Conservation (phyloP, 2,113 vertebrate species). For the Geococcyx californianus region DNA sequence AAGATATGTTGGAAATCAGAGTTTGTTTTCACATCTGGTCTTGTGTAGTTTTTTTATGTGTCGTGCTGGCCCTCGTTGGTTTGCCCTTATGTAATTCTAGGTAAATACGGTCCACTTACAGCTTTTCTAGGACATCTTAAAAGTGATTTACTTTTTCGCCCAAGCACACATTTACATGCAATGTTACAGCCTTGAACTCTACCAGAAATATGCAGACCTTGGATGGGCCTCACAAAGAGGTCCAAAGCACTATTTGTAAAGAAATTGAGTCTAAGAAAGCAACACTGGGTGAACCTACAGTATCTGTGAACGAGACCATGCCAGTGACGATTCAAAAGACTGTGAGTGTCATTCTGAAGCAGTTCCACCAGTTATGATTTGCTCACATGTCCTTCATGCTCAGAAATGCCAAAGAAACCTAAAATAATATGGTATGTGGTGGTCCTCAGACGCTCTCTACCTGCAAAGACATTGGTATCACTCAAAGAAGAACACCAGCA, state of each 20-base stretch:
- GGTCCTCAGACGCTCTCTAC: accelerated
- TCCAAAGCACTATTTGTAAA: background rate
- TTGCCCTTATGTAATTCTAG: background rate
- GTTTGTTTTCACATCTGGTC: background rate
- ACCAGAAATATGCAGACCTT: background rate
- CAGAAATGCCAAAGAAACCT: background rate
- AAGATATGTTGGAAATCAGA: background rate
- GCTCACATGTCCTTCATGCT: background rate
- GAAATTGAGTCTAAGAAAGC: background rate
- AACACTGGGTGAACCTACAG: background rate
- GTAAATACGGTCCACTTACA: background rate
- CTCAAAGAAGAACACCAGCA: background rate
- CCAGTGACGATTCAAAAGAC: background rate
- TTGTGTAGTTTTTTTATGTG: background rate
- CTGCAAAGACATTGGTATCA: background rate
- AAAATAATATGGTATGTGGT: background rate
- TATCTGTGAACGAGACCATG: background rate
- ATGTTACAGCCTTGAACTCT: background rate
- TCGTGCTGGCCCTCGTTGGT: background rate
- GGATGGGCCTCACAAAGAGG: background rate
- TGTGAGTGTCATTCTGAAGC: background rate
- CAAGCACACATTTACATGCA: background rate
- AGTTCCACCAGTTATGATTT: background rate
- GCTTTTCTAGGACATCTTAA: background rate
- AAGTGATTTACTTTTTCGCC: background rate